Conservation (phyloP, 2,113 vertebrate genomes). For the Prolemur simus region DNA sequence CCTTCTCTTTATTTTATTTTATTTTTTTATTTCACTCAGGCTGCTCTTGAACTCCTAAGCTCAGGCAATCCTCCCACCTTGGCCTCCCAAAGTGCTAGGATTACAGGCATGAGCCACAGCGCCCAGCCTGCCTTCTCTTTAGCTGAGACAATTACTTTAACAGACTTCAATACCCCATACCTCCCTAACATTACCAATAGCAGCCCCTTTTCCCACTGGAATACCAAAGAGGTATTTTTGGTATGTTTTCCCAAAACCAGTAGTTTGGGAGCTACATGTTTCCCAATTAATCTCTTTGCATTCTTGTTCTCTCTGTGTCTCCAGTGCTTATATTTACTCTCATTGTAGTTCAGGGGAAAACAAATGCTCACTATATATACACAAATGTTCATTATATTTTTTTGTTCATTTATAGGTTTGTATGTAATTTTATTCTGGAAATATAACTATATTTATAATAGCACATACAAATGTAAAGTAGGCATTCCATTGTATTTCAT, state of each 20-base stretch:
- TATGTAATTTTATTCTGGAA: slow-evolving; percentile 16
- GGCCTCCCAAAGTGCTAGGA: too few species aligned
- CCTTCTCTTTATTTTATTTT: background rate
- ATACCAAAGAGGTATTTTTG: background rate
- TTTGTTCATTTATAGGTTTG: slow-evolving; percentile 39
- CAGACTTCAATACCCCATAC: background rate
- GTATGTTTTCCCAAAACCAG: background rate
- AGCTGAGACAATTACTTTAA: background rate
- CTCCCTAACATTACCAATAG: background rate
- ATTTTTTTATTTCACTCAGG: too few species aligned
- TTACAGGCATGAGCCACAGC: too few species aligned
- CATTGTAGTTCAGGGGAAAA: background rate
- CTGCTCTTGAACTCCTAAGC: too few species aligned
- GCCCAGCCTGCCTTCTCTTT: background rate
- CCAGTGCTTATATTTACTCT: background rate
- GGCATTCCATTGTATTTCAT: slow-evolving; percentile 35
- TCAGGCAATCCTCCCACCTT: too few species aligned
- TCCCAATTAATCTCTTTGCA: background rate
- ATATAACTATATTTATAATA: slow-evolving; percentile 18
- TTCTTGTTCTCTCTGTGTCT: background rate
- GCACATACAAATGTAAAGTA: slow-evolving; percentile 43
- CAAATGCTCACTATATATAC: background rate
- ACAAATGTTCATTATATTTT: background rate
- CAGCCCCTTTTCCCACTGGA: background rate
- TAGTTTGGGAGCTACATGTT: background rate